Evolutionary conservation across 2,113 vertebrate species (phyloP).

Genomic region (Pelobates fuscus): DNA sequence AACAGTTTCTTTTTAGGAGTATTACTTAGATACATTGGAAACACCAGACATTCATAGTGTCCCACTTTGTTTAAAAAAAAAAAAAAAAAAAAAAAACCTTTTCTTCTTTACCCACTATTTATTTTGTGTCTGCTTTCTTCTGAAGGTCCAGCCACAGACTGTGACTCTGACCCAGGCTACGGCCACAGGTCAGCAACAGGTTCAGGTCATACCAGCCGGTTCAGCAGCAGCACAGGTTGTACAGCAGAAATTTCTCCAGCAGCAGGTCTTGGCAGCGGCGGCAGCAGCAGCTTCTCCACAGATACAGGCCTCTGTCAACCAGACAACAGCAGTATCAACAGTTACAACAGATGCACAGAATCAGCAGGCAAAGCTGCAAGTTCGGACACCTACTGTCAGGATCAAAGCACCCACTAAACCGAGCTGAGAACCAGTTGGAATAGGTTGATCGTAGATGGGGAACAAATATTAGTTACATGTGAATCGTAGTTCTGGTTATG

Average conservation of each 20-base stretch:
- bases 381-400: constrained; percentile 69
- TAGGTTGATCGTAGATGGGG: neutral
- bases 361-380: constrained; percentile 72
- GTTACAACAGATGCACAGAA: constrained; percentile 61
- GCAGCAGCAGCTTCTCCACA: constrained; percentile 64
- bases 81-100: too few species aligned
- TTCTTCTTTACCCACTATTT: too few species aligned
- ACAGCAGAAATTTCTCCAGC: constrained; percentile 75
- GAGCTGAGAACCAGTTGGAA: constrained; percentile 48
- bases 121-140: too few species aligned
- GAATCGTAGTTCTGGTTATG: constrained; percentile 6
- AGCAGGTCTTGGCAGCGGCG: constrained; percentile 57
- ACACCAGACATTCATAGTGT: too few species aligned
- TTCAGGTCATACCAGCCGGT: constrained; percentile 67
- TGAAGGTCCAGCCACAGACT: constrained; percentile 67
- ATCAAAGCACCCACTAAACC: constrained; percentile 81
- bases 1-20: too few species aligned
- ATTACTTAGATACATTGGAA: too few species aligned
- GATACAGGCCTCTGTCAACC: constrained; percentile 69
- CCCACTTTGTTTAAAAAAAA: too few species aligned
- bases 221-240: constrained; percentile 67
- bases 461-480: neutral
- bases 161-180: constrained; percentile 71
- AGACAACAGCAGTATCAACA: constrained; percentile 67
- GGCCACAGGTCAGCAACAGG: constrained; percentile 61